These are phyloP conservation scores for Forficula auricularia DNA, from an alignment of 1,140 invertebrate genomes.

Conservation along the genomic window DNA sequence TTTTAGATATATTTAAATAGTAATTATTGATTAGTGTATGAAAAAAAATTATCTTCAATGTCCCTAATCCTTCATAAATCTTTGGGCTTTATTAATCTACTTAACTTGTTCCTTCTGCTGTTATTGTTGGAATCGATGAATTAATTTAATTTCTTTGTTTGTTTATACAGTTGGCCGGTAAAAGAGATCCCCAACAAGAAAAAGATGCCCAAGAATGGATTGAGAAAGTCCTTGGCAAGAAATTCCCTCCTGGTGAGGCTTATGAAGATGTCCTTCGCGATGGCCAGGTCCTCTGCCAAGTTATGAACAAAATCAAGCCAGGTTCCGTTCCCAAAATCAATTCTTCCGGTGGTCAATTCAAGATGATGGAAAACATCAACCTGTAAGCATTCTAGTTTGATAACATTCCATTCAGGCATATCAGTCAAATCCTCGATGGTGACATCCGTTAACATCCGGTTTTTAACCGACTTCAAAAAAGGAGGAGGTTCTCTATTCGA, in stretches of 20 bases:
- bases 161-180: slow-evolving; percentile 51
- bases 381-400: slow-evolving; percentile 36
- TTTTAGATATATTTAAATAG: too few species aligned
- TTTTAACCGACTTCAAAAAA: too few species aligned
- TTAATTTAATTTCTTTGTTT: too few species aligned
- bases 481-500: too few species aligned
- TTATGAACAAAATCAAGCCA: slow-evolving; percentile 77
- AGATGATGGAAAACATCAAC: slow-evolving; percentile 91
- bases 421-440: slow-evolving; percentile 70
- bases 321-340: slow-evolving; percentile 72
- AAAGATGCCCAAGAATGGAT: slow-evolving; percentile 76
- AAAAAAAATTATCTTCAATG: too few species aligned
- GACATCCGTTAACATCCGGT: slow-evolving; percentile 75
- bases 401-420: too few species aligned
- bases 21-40: too few species aligned
- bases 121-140: too few species aligned
- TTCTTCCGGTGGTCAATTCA: slow-evolving; percentile 75
- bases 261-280: slow-evolving; percentile 73
- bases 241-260: slow-evolving; percentile 37
- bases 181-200: slow-evolving; percentile 70
- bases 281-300: slow-evolving; percentile 71
- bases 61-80: too few species aligned
- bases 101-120: too few species aligned
- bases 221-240: slow-evolving; percentile 60
- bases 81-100: too few species aligned